These are phyloP conservation scores for Leucophora obtusa DNA, from an alignment of 2,888 invertebrate genomes.

Conservation along the genomic window DNA sequence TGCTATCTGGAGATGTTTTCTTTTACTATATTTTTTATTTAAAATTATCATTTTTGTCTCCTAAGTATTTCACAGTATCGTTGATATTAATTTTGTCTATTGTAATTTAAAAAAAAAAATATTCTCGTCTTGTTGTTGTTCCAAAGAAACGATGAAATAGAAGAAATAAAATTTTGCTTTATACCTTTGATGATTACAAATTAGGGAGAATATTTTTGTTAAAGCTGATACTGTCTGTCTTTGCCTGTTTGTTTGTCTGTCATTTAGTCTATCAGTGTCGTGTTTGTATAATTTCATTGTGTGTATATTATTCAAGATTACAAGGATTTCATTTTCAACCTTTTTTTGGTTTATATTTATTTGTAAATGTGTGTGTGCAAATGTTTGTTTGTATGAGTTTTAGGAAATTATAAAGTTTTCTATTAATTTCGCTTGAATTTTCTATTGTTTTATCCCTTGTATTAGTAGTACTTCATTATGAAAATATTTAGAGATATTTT, in stretches of 20 bases:
- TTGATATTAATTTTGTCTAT: constrained; percentile 2
- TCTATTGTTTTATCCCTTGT: neutral
- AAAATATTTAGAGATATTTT: neutral
- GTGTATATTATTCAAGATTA: constrained; percentile 12
- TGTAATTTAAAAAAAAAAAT: neutral
- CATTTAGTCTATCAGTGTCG: neutral
- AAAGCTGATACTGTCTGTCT: neutral
- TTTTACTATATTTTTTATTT: neutral
- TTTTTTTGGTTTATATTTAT: neutral
- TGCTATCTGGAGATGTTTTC: neutral
- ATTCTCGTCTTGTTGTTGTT: neutral
- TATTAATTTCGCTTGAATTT: neutral
- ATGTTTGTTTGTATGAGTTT: too few relatives aligned
- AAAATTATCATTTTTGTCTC: neutral
- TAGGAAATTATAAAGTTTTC: neutral
- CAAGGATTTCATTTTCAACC: constrained; percentile 22
- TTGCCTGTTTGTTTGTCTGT: neutral
- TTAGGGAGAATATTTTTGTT: neutral
- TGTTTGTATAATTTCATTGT: neutral
- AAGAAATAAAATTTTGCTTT: neutral
- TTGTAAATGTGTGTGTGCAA: neutral
- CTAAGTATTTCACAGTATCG: neutral
- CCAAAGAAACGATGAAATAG: neutral
- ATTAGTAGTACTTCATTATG: neutral
- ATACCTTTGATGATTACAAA: constrained; percentile 3